A percentile compares a stretch with the other conserved stretches of the same genome.
Evolutionary conservation across 2,113 vertebrate species (phyloP).

Genomic region (Sturnira hondurensis): DNA sequence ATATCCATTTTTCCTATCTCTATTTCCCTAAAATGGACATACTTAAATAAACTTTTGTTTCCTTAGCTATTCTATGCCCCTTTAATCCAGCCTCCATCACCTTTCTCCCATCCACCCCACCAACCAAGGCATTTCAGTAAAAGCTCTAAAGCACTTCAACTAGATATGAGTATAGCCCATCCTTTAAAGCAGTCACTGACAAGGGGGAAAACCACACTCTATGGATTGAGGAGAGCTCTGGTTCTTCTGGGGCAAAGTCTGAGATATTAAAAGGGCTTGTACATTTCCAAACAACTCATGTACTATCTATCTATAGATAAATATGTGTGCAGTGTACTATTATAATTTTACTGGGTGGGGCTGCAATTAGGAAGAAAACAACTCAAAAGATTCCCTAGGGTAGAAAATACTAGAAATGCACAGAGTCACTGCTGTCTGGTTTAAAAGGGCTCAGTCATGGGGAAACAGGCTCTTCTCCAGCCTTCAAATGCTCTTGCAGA

Average conservation of each 20-base stretch:
- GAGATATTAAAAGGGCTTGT: not conserved
- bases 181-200: not conserved
- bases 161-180: not conserved
- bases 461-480: not conserved
- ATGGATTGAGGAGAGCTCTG: not conserved
- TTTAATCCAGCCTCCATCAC: not conserved
- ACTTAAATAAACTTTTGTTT: not conserved
- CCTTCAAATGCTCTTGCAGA: not conserved
- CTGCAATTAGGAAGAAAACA: not conserved
- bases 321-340: not conserved
- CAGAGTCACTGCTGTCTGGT: not conserved
- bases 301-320: not conserved
- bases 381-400: not conserved
- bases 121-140: not conserved
- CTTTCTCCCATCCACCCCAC: rapidly evolving
- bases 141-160: not conserved
- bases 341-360: not conserved
- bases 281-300: not conserved
- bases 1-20: not conserved
- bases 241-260: not conserved
- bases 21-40: not conserved
- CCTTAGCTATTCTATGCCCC: not conserved
- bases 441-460: not conserved
- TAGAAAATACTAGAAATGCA: not conserved
- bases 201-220: not conserved